Evolutionary conservation across 2,797 vertebrate species (phyloP).

Genomic region (Macroramphosus scolopax): DNA sequence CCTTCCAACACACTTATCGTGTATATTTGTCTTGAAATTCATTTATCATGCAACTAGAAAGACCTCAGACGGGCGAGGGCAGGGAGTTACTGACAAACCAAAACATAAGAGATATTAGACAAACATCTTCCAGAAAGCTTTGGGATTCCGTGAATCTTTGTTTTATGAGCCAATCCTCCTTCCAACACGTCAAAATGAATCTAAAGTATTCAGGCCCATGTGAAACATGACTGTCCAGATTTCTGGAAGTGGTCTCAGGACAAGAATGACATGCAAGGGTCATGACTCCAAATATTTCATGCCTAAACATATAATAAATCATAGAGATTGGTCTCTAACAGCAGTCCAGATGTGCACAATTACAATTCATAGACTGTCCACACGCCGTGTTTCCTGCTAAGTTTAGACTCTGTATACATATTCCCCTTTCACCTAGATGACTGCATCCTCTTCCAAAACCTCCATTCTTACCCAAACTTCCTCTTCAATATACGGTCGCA

Average conservation of each 20-base stretch:
- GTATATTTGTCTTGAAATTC: constrained; percentile 18
- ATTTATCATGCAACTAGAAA: constrained; percentile 24
- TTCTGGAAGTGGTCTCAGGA: constrained; percentile 23
- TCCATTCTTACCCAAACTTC: no score
- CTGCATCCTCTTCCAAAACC: no score
- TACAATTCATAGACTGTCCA: constrained; percentile 1
- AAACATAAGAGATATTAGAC: constrained; percentile 20
- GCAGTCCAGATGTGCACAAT: constrained; percentile 18
- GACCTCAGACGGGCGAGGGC: constrained; percentile 19
- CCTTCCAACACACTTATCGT: constrained; percentile 21
- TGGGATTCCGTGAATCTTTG: constrained; percentile 34
- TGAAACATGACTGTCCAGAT: constrained; percentile 14
- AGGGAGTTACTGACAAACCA: constrained; percentile 13
- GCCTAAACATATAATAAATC: constrained; percentile 12
- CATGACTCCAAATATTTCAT: constrained; percentile 17
- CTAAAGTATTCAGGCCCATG: constrained; percentile 21
- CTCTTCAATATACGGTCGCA: not conserved
- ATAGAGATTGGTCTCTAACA: constrained; percentile 15
- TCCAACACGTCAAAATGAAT: constrained; percentile 13
- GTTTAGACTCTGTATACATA: not conserved
- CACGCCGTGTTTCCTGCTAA: no score
- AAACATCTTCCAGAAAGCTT: constrained; percentile 29
- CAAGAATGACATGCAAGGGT: constrained; percentile 4
- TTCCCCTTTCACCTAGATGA: constrained; percentile 31
- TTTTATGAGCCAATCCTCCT: constrained; percentile 5